Base-by-base conservation (phyloP, 2,797 vertebrate species). In the Pterois miles region DNA sequence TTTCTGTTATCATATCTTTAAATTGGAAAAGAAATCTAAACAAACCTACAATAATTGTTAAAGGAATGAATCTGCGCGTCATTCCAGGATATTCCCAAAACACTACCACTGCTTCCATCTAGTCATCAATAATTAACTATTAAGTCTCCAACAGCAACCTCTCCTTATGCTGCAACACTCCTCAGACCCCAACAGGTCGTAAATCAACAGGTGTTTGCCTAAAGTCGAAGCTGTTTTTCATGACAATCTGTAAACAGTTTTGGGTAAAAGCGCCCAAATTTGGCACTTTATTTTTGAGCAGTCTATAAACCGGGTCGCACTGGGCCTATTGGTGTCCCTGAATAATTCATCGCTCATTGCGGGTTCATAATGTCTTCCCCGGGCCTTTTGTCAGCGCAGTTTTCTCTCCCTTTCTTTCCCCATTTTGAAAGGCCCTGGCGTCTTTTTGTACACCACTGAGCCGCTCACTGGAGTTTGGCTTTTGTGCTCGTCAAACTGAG, bases 331-430 rank as follows among this genome's bases (percentile, higher is more conserved):
- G 95, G 93, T 93, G 94, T 96, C 96, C 96, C 95, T 98, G 98
- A 99, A 99, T 99, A 98, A 99, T 99, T 99, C 98, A 99, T 99
- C 96, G 97, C 97, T 98, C 97, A 98, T 99, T 99, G 98, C 96
- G 96, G 96, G 96, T 95, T 96, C 97, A 98, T 98, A 98, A 98
- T 98, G 98, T 99, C 96, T 95, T 96, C 97, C 97, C 97, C 95
- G 88, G 62, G 96, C 88, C 97, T 94, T 98, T 98, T 98, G 97
- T 99, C 95, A 92, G 81, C 90, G 94, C 96, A 96, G 95, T 81
- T 98, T 92, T 97, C 96, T 96, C 96, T 96, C 96, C 96, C 95
- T 98, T 98, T 98, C 96, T 98, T 95, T 95, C 93, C 95, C 96
- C 95, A 95, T 97, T 97, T 97, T 98, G 97, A 97, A 98, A 98